These are phyloP conservation scores for Peromyscus eremicus DNA, from an alignment of 2,797 vertebrate genomes.

Conservation along the genomic window DNA sequence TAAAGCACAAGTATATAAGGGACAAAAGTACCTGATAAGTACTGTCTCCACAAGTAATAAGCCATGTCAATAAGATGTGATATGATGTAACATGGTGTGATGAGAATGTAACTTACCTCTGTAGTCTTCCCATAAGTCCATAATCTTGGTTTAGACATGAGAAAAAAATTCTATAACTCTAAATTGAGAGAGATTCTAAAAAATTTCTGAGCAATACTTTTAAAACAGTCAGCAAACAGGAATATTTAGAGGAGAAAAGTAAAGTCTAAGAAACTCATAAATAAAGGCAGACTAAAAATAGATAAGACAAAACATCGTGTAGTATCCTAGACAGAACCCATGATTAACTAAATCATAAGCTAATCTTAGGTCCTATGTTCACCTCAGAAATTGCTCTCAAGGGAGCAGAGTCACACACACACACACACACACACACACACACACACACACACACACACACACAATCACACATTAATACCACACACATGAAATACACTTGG, in stretches of 20 bases:
- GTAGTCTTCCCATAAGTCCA: background rate
- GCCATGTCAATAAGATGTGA: background rate
- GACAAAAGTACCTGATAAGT: background rate
- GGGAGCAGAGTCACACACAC: background rate
- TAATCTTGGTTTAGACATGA: background rate
- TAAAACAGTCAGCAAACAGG: slow-evolving; percentile 29
- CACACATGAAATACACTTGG: background rate
- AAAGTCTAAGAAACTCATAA: slow-evolving; percentile 7
- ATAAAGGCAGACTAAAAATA: background rate
- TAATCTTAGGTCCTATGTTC: background rate
- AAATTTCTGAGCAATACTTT: background rate
- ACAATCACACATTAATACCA: background rate
- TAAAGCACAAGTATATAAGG: background rate
- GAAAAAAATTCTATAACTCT: slow-evolving; percentile 19
- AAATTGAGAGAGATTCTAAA: background rate
- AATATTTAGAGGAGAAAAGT: background rate
- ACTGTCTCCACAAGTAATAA: background rate
- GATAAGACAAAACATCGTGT: background rate
- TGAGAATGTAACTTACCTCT: background rate
- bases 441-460: background rate
- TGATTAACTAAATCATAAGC: background rate
- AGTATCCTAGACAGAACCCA: background rate
- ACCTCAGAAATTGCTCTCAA: background rate
- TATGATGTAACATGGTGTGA: background rate
- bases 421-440: background rate